Conservation (phyloP, 2,797 vertebrate species). For the Sarcophilus harrisii region DNA sequence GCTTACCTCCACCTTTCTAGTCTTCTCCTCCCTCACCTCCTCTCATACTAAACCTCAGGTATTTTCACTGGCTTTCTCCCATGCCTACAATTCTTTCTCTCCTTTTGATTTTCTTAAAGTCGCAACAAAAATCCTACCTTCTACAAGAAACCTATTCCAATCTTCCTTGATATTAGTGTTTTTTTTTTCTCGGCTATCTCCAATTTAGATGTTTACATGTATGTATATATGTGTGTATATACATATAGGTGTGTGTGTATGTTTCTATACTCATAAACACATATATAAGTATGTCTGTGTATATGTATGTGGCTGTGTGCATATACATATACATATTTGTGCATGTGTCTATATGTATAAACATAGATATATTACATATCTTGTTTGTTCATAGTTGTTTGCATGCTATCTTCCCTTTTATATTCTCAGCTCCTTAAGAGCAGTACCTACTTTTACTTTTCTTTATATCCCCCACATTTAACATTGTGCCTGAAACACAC, state of each 20-base stretch:
- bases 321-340: neutral
- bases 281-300: no score
- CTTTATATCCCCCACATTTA: neutral
- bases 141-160: neutral
- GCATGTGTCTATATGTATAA: accelerated
- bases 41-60: neutral
- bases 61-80: neutral
- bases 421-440: neutral
- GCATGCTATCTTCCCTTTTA: neutral
- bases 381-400: neutral
- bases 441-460: neutral
- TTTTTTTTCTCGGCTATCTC: neutral
- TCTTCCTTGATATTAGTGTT: neutral
- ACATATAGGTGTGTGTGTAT: neutral
- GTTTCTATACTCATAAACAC: no score
- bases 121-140: neutral
- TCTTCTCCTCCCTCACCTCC: neutral
- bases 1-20: neutral
- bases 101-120: neutral
- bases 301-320: no score
- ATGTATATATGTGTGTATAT: no score
- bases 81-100: neutral
- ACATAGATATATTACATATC: neutral
- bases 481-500: neutral
- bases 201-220: neutral